Evolutionary conservation across 1,140 invertebrate species (phyloP).

Genomic region (Pseudobourletiella spinata): DNA sequence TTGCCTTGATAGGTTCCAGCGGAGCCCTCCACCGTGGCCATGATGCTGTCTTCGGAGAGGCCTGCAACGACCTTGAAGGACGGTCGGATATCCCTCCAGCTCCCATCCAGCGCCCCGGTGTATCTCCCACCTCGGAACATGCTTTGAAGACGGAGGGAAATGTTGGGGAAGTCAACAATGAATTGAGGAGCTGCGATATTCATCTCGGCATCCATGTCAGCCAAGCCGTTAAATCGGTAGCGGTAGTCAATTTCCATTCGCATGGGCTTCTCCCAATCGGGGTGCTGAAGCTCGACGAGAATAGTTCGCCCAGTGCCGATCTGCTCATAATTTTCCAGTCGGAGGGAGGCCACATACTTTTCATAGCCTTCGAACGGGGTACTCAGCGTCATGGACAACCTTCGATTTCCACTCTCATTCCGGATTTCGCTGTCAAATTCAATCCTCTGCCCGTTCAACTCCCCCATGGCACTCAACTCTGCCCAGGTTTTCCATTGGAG

Average conservation of each 20-base stretch:
- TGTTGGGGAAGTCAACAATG: constrained; percentile 7
- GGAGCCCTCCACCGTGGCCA: constrained; percentile 25
- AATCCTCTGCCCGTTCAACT: constrained; percentile 34
- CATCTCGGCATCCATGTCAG: constrained; percentile 33
- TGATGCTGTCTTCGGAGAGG: constrained; percentile 8
- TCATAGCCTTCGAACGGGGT: constrained; percentile 36
- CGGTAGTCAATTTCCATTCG: constrained; percentile 36
- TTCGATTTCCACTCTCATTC: constrained; percentile 7
- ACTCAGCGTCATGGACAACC: constrained; percentile 21
- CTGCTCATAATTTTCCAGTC: constrained; percentile 33
- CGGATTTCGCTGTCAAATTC: constrained; percentile 20
- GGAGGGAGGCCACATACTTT: constrained; percentile 21
- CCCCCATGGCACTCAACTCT: constrained; percentile 16
- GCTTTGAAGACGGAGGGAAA: constrained; percentile 17
- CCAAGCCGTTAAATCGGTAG: constrained; percentile 27
- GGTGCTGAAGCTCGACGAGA: constrained; percentile 35
- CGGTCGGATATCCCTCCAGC: constrained; percentile 23
- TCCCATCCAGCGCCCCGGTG: constrained; percentile 28
- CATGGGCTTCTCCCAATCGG: constrained; percentile 26
- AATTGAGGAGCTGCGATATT: constrained; percentile 24
- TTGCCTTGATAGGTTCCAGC: neutral
- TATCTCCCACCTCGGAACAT: constrained; percentile 20
- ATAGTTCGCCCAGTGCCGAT: constrained; percentile 34
- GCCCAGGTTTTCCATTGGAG: constrained; percentile 22
- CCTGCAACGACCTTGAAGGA: constrained; percentile 27